Conservation (phyloP, 2,797 vertebrate species). For the Podargus strigoides region DNA sequence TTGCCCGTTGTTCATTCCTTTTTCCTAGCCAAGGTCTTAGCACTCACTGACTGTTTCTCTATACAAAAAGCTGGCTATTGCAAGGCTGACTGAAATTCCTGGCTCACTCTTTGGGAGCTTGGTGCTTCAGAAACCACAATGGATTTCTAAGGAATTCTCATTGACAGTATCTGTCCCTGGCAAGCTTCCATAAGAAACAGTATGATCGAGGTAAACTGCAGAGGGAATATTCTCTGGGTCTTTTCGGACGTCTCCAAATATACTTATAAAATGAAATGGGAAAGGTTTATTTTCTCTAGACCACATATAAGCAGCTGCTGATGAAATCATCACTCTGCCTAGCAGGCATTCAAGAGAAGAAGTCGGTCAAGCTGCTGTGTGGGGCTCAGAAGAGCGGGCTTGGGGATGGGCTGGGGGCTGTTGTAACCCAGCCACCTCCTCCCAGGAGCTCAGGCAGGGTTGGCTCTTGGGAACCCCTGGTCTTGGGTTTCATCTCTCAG, state of each 20-base stretch:
- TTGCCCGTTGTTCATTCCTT: background rate
- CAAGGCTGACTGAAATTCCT: background rate
- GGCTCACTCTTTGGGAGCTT: background rate
- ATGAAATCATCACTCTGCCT: background rate
- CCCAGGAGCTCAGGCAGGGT: background rate
- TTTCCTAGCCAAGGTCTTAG: background rate
- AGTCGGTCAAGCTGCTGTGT: background rate
- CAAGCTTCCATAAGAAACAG: background rate
- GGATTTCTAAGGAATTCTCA: background rate
- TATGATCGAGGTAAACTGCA: background rate
- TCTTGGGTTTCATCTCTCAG: background rate
- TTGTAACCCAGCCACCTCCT: background rate
- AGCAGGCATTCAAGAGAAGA: background rate
- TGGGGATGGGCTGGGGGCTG: background rate
- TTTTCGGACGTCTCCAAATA: background rate
- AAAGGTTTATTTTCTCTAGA: background rate
- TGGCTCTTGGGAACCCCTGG: background rate
- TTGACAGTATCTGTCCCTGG: background rate
- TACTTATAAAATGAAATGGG: background rate
- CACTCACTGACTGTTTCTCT: background rate
- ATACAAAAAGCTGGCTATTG: background rate
- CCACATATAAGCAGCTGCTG: background rate
- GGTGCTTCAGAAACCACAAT: background rate
- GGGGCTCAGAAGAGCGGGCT: rapidly evolving
- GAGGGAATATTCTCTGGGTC: background rate